Evolutionary conservation across 2,113 vertebrate species (phyloP), one percentile per base, ranked within the genome.

Genomic region (Nasalis larvatus): DNA sequence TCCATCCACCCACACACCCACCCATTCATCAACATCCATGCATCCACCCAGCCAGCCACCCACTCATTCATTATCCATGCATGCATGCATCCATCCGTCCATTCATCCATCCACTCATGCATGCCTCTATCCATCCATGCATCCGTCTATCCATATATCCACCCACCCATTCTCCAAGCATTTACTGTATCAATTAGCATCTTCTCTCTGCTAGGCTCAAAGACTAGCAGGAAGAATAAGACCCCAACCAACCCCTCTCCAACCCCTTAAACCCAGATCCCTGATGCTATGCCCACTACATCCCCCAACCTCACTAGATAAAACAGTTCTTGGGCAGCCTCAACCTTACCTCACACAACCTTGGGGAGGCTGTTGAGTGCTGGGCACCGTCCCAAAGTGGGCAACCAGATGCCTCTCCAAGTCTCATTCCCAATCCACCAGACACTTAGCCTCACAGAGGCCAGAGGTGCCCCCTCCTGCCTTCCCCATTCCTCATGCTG

Each of bases 91-190:
- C 60, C 27, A 40, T 20, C 20, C 23, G 3, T 17, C 18, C 58
- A 40, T 11, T 0, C 0, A 13, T 6, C 66, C 40, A 69, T 1
- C 42, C 11, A 66, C 3, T 14, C 58, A 54, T 35, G 16, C 27
- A 6, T n/a, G 32, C 47, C 30, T 83, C 18, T 25, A 63, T 16
- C 25, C 56, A 21, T 32, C 25, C 35, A 16, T 30, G 10, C 12
- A 8, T 30, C 40, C 63, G 9, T 16, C 35, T 16, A 49, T 11
- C 45, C 49, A 23, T 32, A 1, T 21, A 89, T 37, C 12, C 42
- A 27, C n/a, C 52, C 68, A 9, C 80, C 11, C 66, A 47, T 21
- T 49, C 85, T 77, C 60, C 68, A 54, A 78, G 74, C 14, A 12
- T 14, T 45, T 14, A 63, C 6, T 35, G 40, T 14, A 20, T 35